Conservation (phyloP, 2,888 invertebrate species). For the Meandrusa payeni region DNA sequence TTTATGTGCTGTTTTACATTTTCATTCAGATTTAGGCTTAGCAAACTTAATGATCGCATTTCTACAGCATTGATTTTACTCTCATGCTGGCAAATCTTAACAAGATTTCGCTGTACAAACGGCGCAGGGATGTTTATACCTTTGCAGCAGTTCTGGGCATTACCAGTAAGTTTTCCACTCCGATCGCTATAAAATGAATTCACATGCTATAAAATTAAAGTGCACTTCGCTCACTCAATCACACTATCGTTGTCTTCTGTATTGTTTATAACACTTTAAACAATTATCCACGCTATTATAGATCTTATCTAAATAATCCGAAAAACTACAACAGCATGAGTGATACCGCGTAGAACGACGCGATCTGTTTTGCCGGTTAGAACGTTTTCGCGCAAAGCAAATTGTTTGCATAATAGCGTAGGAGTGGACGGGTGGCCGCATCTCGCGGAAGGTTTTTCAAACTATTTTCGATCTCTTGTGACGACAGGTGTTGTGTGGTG, state of each 20-base stretch:
- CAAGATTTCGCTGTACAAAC: too few species aligned
- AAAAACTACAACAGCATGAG: slow-evolving; percentile 15
- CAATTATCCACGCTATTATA: slow-evolving; percentile 14
- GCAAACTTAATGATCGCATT: too few species aligned
- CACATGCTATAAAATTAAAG: slow-evolving; percentile 13
- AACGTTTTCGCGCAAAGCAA: slow-evolving; percentile 35
- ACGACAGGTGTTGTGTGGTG: slow-evolving; percentile 36
- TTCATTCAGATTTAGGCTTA: too few species aligned
- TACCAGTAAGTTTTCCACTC: too few species aligned
- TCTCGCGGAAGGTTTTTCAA: slow-evolving; percentile 48
- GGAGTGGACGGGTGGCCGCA: slow-evolving; percentile 32
- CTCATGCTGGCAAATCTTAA: too few species aligned
- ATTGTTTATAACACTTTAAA: slow-evolving; percentile 12
- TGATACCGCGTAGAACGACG: slow-evolving; percentile 1
- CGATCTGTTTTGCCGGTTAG: slow-evolving; percentile 20
- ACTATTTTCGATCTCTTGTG: slow-evolving; percentile 43
- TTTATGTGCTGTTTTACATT: too few species aligned
- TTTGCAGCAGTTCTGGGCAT: too few species aligned
- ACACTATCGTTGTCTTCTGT: slow-evolving; percentile 8
- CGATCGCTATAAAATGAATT: slow-evolving; percentile 1
- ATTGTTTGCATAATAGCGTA: slow-evolving; percentile 45
- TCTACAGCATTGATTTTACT: too few species aligned
- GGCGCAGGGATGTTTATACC: too few species aligned
- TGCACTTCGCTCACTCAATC: slow-evolving; percentile 10
- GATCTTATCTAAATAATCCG: slow-evolving; percentile 14